phyloP scores from a whole-genome alignment of 2,797 vertebrate species.

The Sebastes glaucus region DNA sequence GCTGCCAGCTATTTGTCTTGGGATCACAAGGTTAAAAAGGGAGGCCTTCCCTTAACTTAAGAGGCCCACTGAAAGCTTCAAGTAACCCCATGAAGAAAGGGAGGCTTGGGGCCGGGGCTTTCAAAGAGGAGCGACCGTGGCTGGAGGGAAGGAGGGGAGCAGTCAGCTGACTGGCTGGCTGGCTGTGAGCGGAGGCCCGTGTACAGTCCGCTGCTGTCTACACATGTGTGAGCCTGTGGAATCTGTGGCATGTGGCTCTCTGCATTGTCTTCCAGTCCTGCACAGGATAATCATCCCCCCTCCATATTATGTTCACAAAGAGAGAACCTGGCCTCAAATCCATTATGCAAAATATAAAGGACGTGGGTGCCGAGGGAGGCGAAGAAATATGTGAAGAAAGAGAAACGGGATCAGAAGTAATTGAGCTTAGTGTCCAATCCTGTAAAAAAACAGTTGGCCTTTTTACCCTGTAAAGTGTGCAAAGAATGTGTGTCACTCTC shows the following conservation, averaged over 20 bases:
- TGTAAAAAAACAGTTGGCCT: neutral
- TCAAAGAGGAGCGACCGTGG: constrained; percentile 43
- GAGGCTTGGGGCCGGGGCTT: constrained; percentile 64
- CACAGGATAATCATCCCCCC: constrained; percentile 48
- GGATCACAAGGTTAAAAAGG: constrained; percentile 74
- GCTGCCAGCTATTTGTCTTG: constrained; percentile 59
- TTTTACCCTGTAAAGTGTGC: constrained; percentile 12
- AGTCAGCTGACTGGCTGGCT: constrained; percentile 69
- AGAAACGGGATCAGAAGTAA: constrained; percentile 35
- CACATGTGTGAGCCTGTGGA: constrained; percentile 68
- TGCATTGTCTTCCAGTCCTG: constrained; percentile 68
- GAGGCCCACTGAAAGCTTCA: constrained; percentile 58
- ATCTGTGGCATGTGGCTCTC: constrained; percentile 71
- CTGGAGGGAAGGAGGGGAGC: constrained; percentile 47
- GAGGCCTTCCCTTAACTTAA: constrained; percentile 56
- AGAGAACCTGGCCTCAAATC: constrained; percentile 38
- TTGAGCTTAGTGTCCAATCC: constrained; percentile 33
- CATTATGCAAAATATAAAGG: constrained; percentile 47
- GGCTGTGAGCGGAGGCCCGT: constrained; percentile 28
- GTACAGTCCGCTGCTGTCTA: constrained; percentile 60
- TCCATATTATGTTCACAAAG: constrained; percentile 45
- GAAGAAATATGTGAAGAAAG: constrained; percentile 29
- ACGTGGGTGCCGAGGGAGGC: neutral
- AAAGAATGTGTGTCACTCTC: constrained; percentile 22
- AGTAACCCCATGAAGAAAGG: constrained; percentile 65